Evolutionary conservation across 2,113 vertebrate genomes (phyloP), one percentile per base, ranked within the genome.

Genomic region (Sakesphorus luctuosus): DNA sequence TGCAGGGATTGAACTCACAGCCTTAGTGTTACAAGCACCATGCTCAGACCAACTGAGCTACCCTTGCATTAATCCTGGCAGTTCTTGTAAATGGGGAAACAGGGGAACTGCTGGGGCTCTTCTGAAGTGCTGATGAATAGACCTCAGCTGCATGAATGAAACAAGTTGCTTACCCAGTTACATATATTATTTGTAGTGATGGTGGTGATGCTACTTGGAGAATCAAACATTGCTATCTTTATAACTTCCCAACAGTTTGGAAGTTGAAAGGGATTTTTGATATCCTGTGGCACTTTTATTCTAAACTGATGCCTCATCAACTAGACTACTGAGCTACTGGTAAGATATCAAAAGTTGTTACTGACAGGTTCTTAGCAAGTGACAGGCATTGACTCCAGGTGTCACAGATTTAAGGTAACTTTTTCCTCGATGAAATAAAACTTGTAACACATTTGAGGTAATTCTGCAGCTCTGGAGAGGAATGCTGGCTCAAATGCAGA

Each of bases 1-100:
- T 33, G 28, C 0, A 0, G 31, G 50, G 18, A 59, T 28, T 1
- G 0, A 66, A 19, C 23, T 9, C 18, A 2, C 19, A 33, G 59
- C 28, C 33, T 74, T n/a, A 33, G 23, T 0, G 0, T 74, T 67
- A 28, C n/a, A 52, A 38, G 61, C 68, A 44, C 61, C 44, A 6
- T 36, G 61, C 36, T 67, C 53, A 38, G 61, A 52, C 24, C 36
- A 38, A 2, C 36, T 38, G 21, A 46, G 38, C 69, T 74, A 28
- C 59, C 33, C 28, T 89, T 59, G 4, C 2, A 12, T 44, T 53
- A 13, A 19, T 46, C 36, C 46, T 31, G 61, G 47, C 47, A 58
- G 24, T 31, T 66, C 23, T 75, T 68, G 19, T 58, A 65, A 46
- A 55, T 43, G 26, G 18, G 47, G 7, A 23, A 68, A 55, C 23